Evolutionary conservation across 2,888 invertebrate genomes (phyloP).

Genomic region (Strigamia transsilvanica): DNA sequence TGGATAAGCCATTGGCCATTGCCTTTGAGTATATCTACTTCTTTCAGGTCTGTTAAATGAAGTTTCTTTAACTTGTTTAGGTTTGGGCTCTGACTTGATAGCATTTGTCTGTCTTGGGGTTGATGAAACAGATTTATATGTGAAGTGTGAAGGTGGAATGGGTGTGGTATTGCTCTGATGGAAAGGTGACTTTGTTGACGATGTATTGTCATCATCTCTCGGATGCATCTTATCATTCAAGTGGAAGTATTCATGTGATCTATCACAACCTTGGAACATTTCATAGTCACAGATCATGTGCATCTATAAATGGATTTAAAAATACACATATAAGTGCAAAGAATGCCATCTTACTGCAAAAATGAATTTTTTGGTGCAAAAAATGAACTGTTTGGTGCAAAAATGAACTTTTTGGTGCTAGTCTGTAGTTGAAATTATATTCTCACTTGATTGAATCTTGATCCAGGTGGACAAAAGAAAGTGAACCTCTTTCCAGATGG

Average conservation of each 20-base stretch:
- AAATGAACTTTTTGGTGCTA: too few species aligned
- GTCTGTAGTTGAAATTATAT: too few species aligned
- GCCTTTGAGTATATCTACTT: not conserved
- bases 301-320: slow-evolving; percentile 28
- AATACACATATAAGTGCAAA: not conserved
- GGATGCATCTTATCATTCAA: slow-evolving; percentile 51
- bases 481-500: slow-evolving; percentile 48
- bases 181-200: not conserved
- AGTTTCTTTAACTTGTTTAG: not conserved
- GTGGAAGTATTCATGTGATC: slow-evolving; percentile 48
- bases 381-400: too few species aligned
- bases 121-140: not conserved
- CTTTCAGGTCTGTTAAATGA: not conserved
- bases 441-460: slow-evolving; percentile 52
- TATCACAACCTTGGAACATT: slow-evolving; percentile 49
- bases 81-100: not conserved
- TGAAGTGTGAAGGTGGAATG: not conserved
- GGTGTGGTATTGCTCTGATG: not conserved
- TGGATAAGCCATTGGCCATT: not conserved
- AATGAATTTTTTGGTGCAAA: too few species aligned
- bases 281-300: slow-evolving; percentile 52
- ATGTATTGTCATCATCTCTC: slow-evolving; percentile 1
- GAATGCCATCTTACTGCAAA: too few species aligned
- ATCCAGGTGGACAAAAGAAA: slow-evolving; percentile 51
- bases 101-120: not conserved